These are phyloP conservation scores for Parelbella ahira DNA, from an alignment of 2,888 invertebrate genomes.

Conservation along the genomic window DNA sequence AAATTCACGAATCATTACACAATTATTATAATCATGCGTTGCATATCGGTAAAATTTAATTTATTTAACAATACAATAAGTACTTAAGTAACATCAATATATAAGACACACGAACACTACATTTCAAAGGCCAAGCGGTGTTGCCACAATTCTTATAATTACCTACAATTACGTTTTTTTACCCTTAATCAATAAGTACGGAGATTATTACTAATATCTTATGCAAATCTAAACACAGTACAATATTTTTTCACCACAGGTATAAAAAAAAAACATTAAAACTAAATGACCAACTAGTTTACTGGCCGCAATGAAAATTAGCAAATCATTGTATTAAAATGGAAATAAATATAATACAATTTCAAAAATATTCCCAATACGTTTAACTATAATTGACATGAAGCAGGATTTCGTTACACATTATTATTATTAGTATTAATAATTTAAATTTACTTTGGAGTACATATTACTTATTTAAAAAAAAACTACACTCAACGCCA, in stretches of 20 bases:
- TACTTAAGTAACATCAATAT: conserved; percentile 54
- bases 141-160: conserved; percentile 64
- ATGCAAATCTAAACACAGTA: conserved; percentile 13
- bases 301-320: conserved; percentile 40
- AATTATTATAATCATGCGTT: conserved; percentile 34
- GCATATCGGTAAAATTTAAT: conserved; percentile 37
- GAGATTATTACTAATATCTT: conserved; percentile 49
- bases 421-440: conserved; percentile 37
- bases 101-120: conserved; percentile 68
- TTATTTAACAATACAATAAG: conserved; percentile 37
- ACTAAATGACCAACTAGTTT: conserved; percentile 25
- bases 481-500: conserved; percentile 3
- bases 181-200: conserved; percentile 42
- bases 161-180: conserved; percentile 21
- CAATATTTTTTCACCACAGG: conserved; percentile 13
- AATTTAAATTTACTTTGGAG: conserved; percentile 54
- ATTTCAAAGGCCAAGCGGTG: conserved; percentile 79
- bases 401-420: conserved; percentile 62
- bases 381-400: conserved; percentile 73
- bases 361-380: conserved; percentile 48
- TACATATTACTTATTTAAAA: conserved; percentile 35
- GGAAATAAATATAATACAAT: conserved; percentile 51
- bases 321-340: conserved; percentile 38
- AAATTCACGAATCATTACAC: conserved; percentile 38
- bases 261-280: conserved; percentile 24